Conservation (phyloP, 2,113 vertebrate species). For the Archocentrus centrarchus region DNA sequence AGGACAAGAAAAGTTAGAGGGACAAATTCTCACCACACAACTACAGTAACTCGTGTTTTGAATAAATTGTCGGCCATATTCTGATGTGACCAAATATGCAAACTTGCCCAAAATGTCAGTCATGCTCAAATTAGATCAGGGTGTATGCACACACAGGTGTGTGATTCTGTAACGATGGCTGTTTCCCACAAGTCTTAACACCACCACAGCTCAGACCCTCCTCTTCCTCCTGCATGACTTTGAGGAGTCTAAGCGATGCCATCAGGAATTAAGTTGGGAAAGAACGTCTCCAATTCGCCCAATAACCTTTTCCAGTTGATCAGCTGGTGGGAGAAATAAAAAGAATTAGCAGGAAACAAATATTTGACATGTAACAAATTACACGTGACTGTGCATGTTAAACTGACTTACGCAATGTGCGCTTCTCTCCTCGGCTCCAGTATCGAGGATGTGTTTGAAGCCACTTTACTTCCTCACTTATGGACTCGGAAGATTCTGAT, state of each 20-base stretch:
- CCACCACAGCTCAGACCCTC: background rate
- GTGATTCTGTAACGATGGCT: no score
- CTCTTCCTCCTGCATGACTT: background rate
- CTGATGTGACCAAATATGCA: background rate
- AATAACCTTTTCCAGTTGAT: conserved; percentile 70
- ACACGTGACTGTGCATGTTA: background rate
- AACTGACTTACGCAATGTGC: conserved; percentile 71
- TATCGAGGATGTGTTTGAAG: conserved; percentile 64
- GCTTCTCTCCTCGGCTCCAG: conserved; percentile 72
- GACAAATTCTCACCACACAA: background rate
- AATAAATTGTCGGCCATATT: background rate
- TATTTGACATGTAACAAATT: background rate
- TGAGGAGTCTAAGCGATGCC: background rate
- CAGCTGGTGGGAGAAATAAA: conserved; percentile 52
- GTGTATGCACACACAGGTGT: background rate
- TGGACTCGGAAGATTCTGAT: conserved; percentile 63
- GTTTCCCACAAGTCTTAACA: background rate
- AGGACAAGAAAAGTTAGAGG: background rate
- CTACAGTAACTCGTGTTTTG: background rate
- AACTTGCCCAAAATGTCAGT: background rate
- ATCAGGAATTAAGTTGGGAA: conserved; percentile 43
- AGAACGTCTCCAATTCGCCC: conserved; percentile 55
- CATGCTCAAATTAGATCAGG: background rate
- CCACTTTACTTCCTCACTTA: conserved; percentile 57
- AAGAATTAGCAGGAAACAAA: background rate